These are phyloP conservation scores for Trichopria drosophilae DNA, from an alignment of 2,888 invertebrate species.

Conservation along the genomic window DNA sequence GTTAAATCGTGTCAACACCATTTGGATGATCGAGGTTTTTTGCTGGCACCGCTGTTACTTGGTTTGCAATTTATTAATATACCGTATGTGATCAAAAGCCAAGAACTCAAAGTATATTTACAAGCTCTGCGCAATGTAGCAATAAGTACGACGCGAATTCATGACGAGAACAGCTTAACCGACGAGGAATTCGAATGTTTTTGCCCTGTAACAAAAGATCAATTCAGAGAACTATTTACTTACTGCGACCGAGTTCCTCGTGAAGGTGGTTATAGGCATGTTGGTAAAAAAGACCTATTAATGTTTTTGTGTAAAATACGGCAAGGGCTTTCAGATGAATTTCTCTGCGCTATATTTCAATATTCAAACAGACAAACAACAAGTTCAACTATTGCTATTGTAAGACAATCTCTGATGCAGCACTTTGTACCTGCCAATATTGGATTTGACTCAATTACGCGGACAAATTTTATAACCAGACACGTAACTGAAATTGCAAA, in stretches of 20 bases:
- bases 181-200: conserved; percentile 27
- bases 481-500: conserved; percentile 21
- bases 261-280: conserved; percentile 17
- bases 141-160: conserved; percentile 2
- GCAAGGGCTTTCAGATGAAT: conserved; percentile 25
- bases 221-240: conserved; percentile 29
- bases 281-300: conserved; percentile 21
- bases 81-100: conserved; percentile 15
- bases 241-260: conserved; percentile 26
- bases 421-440: conserved; percentile 29
- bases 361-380: conserved; percentile 20
- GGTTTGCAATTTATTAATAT: conserved; percentile 22
- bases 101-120: conserved; percentile 22
- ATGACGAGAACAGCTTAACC: conserved; percentile 23
- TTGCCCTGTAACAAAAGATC: conserved; percentile 25
- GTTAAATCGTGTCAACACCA: conserved; percentile 28
- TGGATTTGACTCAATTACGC: conserved; percentile 19
- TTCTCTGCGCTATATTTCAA: conserved; percentile 23
- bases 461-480: conserved; percentile 8
- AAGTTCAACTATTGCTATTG: conserved; percentile 20
- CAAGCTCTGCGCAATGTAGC: conserved; percentile 21
- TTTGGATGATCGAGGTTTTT: conserved; percentile 21
- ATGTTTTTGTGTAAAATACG: conserved; percentile 29
- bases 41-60: conserved; percentile 16
- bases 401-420: conserved; percentile 22